phyloP scores from a whole-genome alignment of 2,113 vertebrate species.

The Serranochromis macrocephalus region DNA sequence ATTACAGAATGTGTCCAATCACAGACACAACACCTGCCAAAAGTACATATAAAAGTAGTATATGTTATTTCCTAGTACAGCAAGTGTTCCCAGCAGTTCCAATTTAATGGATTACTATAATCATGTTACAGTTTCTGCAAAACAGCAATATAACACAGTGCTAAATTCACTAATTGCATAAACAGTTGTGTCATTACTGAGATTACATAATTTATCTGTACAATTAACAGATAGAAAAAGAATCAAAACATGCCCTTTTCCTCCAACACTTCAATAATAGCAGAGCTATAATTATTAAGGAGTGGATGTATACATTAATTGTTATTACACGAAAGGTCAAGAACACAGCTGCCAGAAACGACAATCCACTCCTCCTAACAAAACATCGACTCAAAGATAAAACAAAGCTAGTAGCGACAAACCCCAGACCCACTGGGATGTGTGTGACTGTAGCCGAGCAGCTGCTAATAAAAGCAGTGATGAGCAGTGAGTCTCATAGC shows the following conservation, averaged over 20 bases:
- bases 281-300: background rate
- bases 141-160: background rate
- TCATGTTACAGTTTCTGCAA: background rate
- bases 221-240: background rate
- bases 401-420: background rate
- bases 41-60: background rate
- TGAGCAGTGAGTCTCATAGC: background rate
- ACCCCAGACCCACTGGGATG: background rate
- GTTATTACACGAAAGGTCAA: background rate
- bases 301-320: background rate
- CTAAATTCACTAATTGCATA: background rate
- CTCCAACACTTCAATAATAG: background rate
- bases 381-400: background rate
- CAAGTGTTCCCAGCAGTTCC: background rate
- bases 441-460: background rate
- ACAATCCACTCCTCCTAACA: background rate
- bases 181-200: background rate
- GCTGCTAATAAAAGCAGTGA: background rate
- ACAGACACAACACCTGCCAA: background rate
- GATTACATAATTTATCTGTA: background rate
- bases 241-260: background rate
- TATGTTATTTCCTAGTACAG: background rate
- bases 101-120: background rate
- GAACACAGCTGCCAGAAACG: background rate
- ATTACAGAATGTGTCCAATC: background rate